Evolutionary conservation across 2,113 vertebrate genomes (phyloP), one percentile per base, ranked within the genome.

Genomic region (Fregetta grallaria): DNA sequence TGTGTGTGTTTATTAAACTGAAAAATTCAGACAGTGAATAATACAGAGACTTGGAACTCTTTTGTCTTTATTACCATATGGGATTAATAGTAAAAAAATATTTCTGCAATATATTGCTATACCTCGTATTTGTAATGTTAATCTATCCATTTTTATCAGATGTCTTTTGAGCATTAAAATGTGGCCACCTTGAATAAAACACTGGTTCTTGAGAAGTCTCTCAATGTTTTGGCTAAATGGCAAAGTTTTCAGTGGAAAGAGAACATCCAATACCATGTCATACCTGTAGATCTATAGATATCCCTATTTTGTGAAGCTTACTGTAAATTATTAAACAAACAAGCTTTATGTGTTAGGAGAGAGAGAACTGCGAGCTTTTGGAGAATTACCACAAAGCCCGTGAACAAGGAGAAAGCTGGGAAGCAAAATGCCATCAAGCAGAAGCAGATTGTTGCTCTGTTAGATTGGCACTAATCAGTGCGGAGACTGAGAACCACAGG

Each of bases 321-420:
- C 34, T 87, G 27, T 59, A 75, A 87, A 74, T 59, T 77, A 78
- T 55, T 85, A 67, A 90, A 79, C 61, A 92, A 94, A 62, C 88
- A 87, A 86, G 34, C 6, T 59, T 89, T 70, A 73, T 77, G 38
- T 96, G 78, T 77, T 88, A 98, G 98, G 98, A 99, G 88, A 97
- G 91, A 86, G 98, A 99, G 72, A 98, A 98, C 78, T 93, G 90
- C 0, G 92, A 98, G 80, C 96, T 98, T 92, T 96, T 98, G 96
- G 98, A 98, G n/a, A 97, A 97, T 71, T 98, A 95, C n/a, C 97
- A 96, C 53, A 98, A 97, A 92, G 95, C 89, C 26, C 12, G 36
- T 55, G 94, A 98, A 73, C 96, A 98, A 97, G 93, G 97, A 85
- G 97, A 98, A 94, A 97, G 67, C 50, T 99, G 98, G 98, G 98